Evolutionary conservation across 2,888 invertebrate species (phyloP).

Genomic region (Parapristionchus giblindavisi): DNA sequence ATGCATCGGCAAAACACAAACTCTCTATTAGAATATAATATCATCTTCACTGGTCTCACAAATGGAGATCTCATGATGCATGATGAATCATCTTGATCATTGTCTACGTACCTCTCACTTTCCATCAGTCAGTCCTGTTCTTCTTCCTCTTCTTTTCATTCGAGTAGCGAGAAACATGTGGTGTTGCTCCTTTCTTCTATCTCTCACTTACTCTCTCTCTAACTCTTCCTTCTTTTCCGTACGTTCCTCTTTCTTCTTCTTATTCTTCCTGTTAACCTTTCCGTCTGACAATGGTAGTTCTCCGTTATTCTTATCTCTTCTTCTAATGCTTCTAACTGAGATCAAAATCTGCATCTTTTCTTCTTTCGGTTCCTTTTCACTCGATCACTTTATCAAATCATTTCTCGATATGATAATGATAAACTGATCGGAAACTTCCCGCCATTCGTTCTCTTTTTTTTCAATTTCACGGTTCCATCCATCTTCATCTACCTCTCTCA

Average conservation of each 20-base stretch:
- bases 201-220: neutral
- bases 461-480: neutral
- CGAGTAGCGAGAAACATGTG: too few species aligned
- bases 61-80: neutral
- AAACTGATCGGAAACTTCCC: too few species aligned
- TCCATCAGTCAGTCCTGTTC: conserved; percentile 1
- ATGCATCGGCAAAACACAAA: too few species aligned
- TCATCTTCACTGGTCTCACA: too few species aligned
- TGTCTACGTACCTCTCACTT: neutral
- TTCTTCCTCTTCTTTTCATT: conserved; percentile 11
- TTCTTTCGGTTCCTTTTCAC: too few species aligned
- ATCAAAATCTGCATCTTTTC: neutral
- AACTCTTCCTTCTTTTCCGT: neutral
- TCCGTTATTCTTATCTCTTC: too few species aligned
- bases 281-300: too few species aligned
- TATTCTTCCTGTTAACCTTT: neutral
- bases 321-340: too few species aligned
- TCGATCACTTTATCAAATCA: too few species aligned
- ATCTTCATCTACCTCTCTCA: conserved; percentile 1
- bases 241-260: neutral
- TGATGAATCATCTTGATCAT: neutral
- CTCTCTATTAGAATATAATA: too few species aligned
- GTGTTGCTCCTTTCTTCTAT: neutral
- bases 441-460: too few species aligned
- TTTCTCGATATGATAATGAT: too few species aligned